Conservation (phyloP, 1,140 invertebrate species). For the Phenacoccus solenopsis region DNA sequence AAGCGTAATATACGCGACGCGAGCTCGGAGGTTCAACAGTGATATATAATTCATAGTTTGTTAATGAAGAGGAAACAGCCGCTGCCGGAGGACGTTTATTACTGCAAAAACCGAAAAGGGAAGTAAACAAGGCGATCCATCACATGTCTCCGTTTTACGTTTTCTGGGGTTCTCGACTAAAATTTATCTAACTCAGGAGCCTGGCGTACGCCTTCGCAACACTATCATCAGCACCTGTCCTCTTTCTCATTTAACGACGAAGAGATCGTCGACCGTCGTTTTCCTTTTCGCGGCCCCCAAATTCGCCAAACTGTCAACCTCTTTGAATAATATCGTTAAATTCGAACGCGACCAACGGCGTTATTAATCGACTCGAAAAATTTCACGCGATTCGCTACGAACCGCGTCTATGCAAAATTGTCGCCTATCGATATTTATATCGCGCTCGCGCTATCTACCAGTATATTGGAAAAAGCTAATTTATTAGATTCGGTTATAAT, state of each 20-base stretch:
- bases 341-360: not conserved
- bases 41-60: slow-evolving; percentile 14
- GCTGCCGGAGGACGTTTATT: slow-evolving; percentile 12
- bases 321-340: not conserved
- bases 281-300: not conserved
- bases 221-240: slow-evolving; percentile 14
- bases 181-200: slow-evolving; percentile 9
- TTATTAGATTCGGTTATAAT: no score
- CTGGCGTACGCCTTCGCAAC: not conserved
- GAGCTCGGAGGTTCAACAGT: slow-evolving; percentile 6
- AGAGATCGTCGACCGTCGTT: not conserved
- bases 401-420: no score
- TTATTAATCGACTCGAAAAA: not conserved
- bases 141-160: slow-evolving; percentile 14
- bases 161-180: slow-evolving; percentile 3
- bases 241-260: slow-evolving; percentile 10
- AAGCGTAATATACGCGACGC: not conserved
- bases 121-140: slow-evolving; percentile 17
- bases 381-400: no score
- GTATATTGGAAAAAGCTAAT: no score
- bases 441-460: no score
- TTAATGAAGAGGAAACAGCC: slow-evolving; percentile 17
- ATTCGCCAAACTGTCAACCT: not conserved
- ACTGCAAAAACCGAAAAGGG: slow-evolving; percentile 15
- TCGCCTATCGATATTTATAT: no score